Evolutionary conservation across 1,140 invertebrate species (phyloP).

Genomic region (Atta cephalotes): DNA sequence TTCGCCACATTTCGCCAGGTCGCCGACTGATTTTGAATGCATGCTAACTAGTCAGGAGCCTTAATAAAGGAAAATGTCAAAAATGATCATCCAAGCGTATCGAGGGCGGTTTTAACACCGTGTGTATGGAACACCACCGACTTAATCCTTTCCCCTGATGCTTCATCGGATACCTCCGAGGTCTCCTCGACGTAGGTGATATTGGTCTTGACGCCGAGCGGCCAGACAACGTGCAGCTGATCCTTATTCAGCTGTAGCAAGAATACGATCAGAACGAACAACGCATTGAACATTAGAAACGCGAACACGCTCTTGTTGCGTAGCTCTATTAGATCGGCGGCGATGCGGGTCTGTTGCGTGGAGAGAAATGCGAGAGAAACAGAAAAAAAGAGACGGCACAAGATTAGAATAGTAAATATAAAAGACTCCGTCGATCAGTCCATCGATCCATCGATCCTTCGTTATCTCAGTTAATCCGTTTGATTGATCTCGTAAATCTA

Average conservation of each 20-base stretch:
- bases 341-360: constrained; percentile 92
- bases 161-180: constrained; percentile 89
- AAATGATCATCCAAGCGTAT: not conserved
- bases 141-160: constrained; percentile 44
- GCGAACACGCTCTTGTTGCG: constrained; percentile 98
- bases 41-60: no score
- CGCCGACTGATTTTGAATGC: no score
- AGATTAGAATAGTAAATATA: constrained; percentile 74
- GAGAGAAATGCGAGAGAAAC: constrained; percentile 71
- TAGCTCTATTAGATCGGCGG: constrained; percentile 95
- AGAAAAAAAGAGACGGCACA: constrained; percentile 71
- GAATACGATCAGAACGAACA: constrained; percentile 99
- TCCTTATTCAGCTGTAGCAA: constrained; percentile 99
- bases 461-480: constrained; percentile 20
- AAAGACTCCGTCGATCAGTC: constrained; percentile 65
- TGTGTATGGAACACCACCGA: constrained; percentile 8
- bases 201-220: constrained; percentile 96
- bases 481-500: not conserved
- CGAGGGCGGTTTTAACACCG: constrained; percentile 26
- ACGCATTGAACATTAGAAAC: constrained; percentile 99
- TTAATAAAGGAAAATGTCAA: not conserved
- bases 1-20: no score
- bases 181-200: constrained; percentile 97
- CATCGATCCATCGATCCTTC: constrained; percentile 58
- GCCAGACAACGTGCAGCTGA: constrained; percentile 97